Evolutionary conservation across 2,888 invertebrate species (phyloP), one percentile per base, ranked within the genome.

Genomic region (Anthophora plumipes): DNA sequence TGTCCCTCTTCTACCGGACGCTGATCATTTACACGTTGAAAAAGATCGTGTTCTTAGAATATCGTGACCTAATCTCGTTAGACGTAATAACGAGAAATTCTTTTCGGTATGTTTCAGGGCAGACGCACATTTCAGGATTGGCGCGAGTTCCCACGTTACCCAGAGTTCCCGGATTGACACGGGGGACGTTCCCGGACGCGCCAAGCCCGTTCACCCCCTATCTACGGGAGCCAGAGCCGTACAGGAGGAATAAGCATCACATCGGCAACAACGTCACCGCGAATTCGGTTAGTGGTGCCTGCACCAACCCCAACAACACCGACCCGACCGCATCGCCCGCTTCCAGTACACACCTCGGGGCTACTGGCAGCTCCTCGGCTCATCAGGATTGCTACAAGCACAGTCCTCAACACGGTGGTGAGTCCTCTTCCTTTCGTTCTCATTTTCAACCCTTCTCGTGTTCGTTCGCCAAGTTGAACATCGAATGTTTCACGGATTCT

Each of bases 91-190:
- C 37, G 20, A 43, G 39, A 64, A 8, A 5, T 41, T 5, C n/a
- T n/a, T 25, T 52, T 6, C 11, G 46, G 50, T 37, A 9, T 71
- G 25, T 77, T 85, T 17, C 77, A 87, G 86, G 86, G 46, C 86
- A 87, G 41, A 85, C 86, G n/a, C 88, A 86, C 63, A 95, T 96
- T 63, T 94, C 97, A 88, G 96, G 96, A 43, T 94, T 97, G 90
- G 95, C 96, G 71, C 97, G 96, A 91, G 95, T 78, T 25, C 55
- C 75, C 43, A 80, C 84, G 39, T 75, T 96, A 91, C 96, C 96
- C 91, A 95, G 97, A 83, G 95, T 96, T 64, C 94, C 97, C 88
- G 96, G 96, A 46, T 94, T 97, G 90, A 95, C 96, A 72, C 97
- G 96, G 91, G 95, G 97, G 87, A 96, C 97, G 69, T 95, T 95